Conservation (phyloP, 2,797 vertebrate genomes). For the Parambassis ranga region DNA sequence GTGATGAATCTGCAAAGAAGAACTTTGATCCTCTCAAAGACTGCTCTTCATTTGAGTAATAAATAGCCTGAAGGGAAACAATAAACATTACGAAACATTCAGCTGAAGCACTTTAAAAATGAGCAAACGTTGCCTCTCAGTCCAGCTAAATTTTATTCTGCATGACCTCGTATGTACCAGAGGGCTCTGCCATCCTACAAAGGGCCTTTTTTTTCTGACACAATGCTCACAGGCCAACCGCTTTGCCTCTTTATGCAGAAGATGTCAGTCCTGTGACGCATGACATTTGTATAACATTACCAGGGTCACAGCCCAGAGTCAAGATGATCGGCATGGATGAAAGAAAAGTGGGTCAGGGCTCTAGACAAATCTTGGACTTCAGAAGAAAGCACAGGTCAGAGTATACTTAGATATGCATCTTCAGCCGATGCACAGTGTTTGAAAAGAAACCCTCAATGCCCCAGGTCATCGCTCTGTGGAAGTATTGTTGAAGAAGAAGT, state of each 20-base stretch:
- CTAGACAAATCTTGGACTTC: slow-evolving; percentile 70
- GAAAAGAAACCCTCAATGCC: slow-evolving; percentile 39
- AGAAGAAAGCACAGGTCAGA: slow-evolving; percentile 63
- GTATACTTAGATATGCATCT: slow-evolving; percentile 64
- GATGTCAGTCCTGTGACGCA: slow-evolving; percentile 58
- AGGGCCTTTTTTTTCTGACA: slow-evolving; percentile 38
- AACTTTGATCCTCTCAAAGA: slow-evolving; percentile 3
- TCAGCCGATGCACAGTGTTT: slow-evolving; percentile 36
- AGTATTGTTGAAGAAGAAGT: slow-evolving; percentile 38
- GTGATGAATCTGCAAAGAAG: background rate
- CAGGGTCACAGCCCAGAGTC: slow-evolving; percentile 55
- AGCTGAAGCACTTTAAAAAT: background rate
- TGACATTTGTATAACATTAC: slow-evolving; percentile 74
- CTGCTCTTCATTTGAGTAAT: background rate
- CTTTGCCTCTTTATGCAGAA: slow-evolving; percentile 26
- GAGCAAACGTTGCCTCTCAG: slow-evolving; percentile 2
- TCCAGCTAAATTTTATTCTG: slow-evolving; percentile 2
- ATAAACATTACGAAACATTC: background rate
- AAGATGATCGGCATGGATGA: slow-evolving; percentile 26
- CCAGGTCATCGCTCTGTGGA: slow-evolving; percentile 15
- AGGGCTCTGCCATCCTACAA: slow-evolving; percentile 49
- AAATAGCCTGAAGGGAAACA: slow-evolving; percentile 1
- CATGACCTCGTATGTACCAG: slow-evolving; percentile 42
- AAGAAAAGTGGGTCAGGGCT: slow-evolving; percentile 52
- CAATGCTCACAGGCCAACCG: slow-evolving; percentile 32